A percentile compares a stretch with the other conserved stretches of the same genome.
Conservation (phyloP, 2,888 invertebrate species). For the Biston stratarius region DNA sequence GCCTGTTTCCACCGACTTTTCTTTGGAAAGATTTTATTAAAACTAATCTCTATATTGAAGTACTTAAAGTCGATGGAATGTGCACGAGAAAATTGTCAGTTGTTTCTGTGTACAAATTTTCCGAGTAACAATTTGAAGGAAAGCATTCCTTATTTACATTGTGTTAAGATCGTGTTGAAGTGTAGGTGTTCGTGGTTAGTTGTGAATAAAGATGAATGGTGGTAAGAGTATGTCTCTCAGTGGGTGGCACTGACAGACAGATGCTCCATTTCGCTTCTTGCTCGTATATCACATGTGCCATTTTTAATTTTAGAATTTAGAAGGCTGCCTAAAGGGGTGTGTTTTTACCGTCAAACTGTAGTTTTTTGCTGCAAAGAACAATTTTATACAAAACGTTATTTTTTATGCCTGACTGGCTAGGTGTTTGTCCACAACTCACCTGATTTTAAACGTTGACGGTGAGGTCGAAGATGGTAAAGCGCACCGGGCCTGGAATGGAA, state of each 20-base stretch:
- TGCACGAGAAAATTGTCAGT: slow-evolving; percentile 43
- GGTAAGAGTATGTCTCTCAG: slow-evolving; percentile 67
- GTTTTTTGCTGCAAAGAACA: neutral
- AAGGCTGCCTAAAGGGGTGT: slow-evolving; percentile 16
- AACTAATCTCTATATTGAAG: neutral
- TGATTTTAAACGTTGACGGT: no score
- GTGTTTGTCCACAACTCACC: no score
- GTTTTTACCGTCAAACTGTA: neutral
- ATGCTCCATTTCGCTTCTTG: slow-evolving; percentile 69
- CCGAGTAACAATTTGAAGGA: neutral
- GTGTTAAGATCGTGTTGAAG: slow-evolving; percentile 24
- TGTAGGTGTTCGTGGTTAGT: slow-evolving; percentile 42
- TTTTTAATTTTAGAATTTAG: slow-evolving; percentile 72
- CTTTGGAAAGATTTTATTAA: neutral
- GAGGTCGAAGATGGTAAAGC: no score
- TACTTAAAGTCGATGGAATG: slow-evolving; percentile 21
- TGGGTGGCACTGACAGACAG: slow-evolving; percentile 83
- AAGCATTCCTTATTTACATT: neutral
- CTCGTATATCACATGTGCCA: slow-evolving; percentile 57
- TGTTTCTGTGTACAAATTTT: slow-evolving; percentile 40
- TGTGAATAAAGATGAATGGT: slow-evolving; percentile 81
- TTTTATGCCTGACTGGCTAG: no score
- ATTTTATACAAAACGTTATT: neutral
- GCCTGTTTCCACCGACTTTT: slow-evolving; percentile 50
- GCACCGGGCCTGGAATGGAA: no score